Conservation (phyloP, 1,140 invertebrate genomes). For the Frieseomelitta varia region DNA sequence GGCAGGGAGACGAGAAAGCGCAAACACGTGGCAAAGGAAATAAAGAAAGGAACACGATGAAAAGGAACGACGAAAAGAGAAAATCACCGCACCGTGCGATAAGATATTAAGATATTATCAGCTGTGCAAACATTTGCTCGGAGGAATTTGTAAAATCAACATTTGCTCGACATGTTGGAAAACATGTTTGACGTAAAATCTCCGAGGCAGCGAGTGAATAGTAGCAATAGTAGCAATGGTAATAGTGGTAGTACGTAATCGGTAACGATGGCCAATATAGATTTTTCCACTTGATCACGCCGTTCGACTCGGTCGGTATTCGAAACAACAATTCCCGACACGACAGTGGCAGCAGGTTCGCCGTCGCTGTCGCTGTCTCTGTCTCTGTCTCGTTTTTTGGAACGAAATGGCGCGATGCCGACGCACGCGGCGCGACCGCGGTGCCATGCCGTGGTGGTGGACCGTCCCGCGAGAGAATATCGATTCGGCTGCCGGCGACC, state of each 20-base stretch:
- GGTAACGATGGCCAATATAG: no score
- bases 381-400: neutral
- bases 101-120: constrained; percentile 31
- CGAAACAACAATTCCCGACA: neutral
- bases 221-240: neutral
- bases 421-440: no score
- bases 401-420: neutral
- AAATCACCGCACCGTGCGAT: constrained; percentile 21
- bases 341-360: neutral
- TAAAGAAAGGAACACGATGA: neutral
- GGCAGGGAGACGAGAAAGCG: constrained; percentile 24
- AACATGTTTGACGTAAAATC: constrained; percentile 13
- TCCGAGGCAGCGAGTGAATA: no score
- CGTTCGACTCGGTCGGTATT: neutral
- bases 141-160: constrained; percentile 47
- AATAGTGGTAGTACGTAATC: no score
- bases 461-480: constrained; percentile 43
- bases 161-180: constrained; percentile 28
- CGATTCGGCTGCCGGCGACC: constrained; percentile 1
- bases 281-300: neutral
- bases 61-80: constrained; percentile 15
- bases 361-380: neutral
- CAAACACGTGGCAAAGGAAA: constrained; percentile 19
- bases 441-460: neutral
- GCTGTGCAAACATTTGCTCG: constrained; percentile 30